These are phyloP conservation scores for Xyrauchen texanus DNA, from an alignment of 2,113 vertebrate species.

Conservation along the genomic window DNA sequence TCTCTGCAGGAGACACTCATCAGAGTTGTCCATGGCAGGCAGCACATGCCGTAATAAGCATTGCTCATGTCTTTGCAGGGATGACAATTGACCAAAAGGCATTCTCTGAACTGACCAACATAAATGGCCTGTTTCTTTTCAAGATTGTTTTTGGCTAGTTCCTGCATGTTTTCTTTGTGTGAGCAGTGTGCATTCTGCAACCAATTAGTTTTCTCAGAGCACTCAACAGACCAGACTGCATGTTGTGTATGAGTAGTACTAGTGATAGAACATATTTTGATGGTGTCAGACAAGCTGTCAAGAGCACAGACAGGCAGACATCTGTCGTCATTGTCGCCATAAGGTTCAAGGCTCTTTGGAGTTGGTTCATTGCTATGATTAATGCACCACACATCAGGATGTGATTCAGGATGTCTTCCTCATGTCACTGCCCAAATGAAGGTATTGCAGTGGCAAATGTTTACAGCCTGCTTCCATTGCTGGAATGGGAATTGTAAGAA, in stretches of 20 bases:
- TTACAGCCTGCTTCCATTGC: background rate
- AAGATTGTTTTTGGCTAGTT: no score
- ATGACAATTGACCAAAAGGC: background rate
- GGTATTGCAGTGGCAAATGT: slow-evolving; percentile 35
- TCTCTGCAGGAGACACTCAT: slow-evolving; percentile 2
- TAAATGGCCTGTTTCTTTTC: no score
- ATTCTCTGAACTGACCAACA: background rate
- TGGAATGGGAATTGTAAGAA: background rate
- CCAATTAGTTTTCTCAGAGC: slow-evolving; percentile 16
- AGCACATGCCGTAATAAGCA: background rate
- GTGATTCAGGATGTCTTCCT: slow-evolving; percentile 47
- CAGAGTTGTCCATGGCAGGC: background rate
- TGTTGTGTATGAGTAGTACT: background rate
- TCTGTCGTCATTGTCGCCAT: background rate
- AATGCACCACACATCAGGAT: slow-evolving; percentile 5
- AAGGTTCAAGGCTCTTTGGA: background rate
- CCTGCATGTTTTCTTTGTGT: background rate
- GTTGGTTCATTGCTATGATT: slow-evolving; percentile 42
- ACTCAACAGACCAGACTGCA: background rate
- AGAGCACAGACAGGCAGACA: slow-evolving; percentile 3
- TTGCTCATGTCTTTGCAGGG: background rate
- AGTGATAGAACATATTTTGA: background rate
- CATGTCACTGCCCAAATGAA: slow-evolving; percentile 42
- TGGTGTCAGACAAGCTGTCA: slow-evolving; percentile 23
- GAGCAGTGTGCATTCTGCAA: slow-evolving; percentile 8